Conservation (phyloP, 2,888 invertebrate species). For the Erannis defoliaria region DNA sequence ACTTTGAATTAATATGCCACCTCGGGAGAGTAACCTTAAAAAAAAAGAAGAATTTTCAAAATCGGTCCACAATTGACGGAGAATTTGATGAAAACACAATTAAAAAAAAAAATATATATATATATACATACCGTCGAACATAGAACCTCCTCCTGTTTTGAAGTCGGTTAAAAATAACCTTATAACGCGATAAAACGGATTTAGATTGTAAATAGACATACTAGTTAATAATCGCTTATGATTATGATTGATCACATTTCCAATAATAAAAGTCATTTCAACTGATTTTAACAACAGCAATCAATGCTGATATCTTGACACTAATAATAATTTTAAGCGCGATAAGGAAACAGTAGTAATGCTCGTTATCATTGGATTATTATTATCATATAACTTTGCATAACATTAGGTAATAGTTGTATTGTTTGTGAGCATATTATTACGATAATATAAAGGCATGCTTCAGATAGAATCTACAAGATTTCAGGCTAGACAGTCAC, state of each 20-base stretch:
- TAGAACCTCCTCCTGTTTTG: no score
- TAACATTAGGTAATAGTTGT: constrained; percentile 18
- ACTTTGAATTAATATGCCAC: no score
- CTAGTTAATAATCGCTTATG: not conserved
- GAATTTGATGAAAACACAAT: no score
- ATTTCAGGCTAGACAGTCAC: no score
- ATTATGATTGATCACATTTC: constrained; percentile 4
- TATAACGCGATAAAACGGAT: not conserved
- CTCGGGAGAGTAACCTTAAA: no score
- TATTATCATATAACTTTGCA: constrained; percentile 27
- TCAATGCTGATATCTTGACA: constrained; percentile 37
- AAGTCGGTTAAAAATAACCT: no score
- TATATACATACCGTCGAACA: no score
- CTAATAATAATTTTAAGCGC: constrained; percentile 11
- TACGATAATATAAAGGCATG: not conserved
- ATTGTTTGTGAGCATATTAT: not conserved
- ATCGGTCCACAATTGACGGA: no score
- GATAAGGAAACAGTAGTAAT: constrained; percentile 28
- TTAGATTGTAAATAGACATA: no score
- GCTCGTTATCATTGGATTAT: constrained; percentile 17
- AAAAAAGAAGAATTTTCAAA: no score
- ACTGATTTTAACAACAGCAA: constrained; percentile 25
- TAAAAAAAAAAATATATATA: no score
- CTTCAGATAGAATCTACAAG: no score
- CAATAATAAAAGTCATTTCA: constrained; percentile 2